Evolutionary conservation across 1,140 invertebrate genomes (phyloP).

Genomic region (Leptonema lineaticorne): DNA sequence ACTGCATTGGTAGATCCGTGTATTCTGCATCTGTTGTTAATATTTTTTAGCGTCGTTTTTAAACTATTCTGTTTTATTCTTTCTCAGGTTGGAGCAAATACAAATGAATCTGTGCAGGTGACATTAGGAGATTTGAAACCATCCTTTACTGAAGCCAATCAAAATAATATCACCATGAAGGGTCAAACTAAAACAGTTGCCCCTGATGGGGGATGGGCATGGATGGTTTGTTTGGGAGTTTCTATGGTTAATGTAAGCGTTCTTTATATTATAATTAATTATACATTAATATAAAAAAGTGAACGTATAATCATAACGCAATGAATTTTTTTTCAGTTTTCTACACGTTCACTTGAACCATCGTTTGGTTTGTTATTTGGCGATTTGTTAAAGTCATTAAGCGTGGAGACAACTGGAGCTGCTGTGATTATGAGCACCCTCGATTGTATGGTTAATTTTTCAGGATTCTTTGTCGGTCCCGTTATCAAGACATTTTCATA

Average conservation of each 20-base stretch:
- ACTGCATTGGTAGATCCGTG: background rate
- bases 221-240: conserved; percentile 77
- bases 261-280: background rate
- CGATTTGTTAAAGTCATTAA: conserved; percentile 64
- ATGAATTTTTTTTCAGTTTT: conserved; percentile 69
- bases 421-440: conserved; percentile 71
- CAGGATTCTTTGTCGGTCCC: conserved; percentile 71
- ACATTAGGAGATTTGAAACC: conserved; percentile 21
- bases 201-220: conserved; percentile 78
- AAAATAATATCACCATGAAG: conserved; percentile 39
- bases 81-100: conserved; percentile 1
- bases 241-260: conserved; percentile 75
- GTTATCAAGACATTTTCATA: conserved; percentile 72
- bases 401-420: conserved; percentile 69
- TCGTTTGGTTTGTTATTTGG: conserved; percentile 76
- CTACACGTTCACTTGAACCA: conserved; percentile 72
- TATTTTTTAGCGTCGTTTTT: background rate
- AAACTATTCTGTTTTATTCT: background rate
- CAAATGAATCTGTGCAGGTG: conserved; percentile 28
- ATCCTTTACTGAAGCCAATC: background rate
- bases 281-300: background rate
- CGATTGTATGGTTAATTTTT: conserved; percentile 75
- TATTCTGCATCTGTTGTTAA: background rate
- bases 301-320: conserved; percentile 3
- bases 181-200: conserved; percentile 59